These are phyloP conservation scores for Montipora capitata DNA, from an alignment of 92 coral and sea anemone genomes.

Conservation along the genomic window DNA sequence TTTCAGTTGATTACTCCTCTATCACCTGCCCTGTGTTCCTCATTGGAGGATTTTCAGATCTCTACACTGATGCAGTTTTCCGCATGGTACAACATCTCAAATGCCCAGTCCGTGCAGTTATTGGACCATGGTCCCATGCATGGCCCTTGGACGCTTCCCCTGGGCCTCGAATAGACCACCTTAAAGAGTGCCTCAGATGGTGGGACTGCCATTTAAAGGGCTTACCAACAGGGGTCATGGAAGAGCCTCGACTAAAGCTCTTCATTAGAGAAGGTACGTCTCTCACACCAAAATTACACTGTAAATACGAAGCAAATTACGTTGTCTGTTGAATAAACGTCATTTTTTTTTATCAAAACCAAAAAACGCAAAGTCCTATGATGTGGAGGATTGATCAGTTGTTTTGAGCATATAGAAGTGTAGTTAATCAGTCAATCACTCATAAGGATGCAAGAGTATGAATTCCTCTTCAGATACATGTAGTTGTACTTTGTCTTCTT, in stretches of 20 bases:
- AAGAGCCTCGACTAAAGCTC: conserved; percentile 74
- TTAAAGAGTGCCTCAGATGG: conserved; percentile 81
- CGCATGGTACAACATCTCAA: conserved; percentile 80
- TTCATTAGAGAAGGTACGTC: conserved; percentile 79
- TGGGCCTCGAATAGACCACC: conserved; percentile 82
- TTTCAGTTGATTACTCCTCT: conserved; percentile 76
- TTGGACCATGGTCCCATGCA: conserved; percentile 90
- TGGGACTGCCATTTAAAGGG: conserved; percentile 88
- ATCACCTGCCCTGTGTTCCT: conserved; percentile 79
- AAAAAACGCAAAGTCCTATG: too few relatives aligned
- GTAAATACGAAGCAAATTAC: too few relatives aligned
- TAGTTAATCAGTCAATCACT: too few relatives aligned
- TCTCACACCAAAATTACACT: too few relatives aligned
- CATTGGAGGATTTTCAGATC: conserved; percentile 86
- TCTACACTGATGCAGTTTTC: conserved; percentile 76
- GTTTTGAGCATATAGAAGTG: too few relatives aligned
- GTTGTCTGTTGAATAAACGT: too few relatives aligned
- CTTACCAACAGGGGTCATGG: conserved; percentile 73
- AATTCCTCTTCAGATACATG: too few relatives aligned
- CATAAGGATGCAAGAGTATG: too few relatives aligned
- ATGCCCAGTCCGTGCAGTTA: conserved; percentile 70
- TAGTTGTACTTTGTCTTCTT: too few relatives aligned
- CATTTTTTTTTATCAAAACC: too few relatives aligned
- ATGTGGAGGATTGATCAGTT: too few relatives aligned
- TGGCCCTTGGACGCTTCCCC: conserved; percentile 73